Evolutionary conservation across 1,140 invertebrate species (phyloP).

Genomic region (Diuraphis noxia): DNA sequence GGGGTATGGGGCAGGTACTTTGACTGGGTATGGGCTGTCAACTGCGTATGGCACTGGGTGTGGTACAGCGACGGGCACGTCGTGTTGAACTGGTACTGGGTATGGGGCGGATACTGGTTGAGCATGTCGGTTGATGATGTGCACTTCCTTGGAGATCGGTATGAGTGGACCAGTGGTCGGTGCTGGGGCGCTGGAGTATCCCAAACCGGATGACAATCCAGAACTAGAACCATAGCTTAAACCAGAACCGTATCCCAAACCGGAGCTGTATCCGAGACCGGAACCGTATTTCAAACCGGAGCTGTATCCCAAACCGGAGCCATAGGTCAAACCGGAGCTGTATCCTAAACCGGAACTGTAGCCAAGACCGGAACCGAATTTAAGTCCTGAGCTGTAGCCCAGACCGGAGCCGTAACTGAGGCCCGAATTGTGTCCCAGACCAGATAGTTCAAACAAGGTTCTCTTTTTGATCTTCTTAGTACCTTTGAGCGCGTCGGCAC

Average conservation of each 20-base stretch:
- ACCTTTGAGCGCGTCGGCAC: neutral
- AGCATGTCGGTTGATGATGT: slow-evolving; percentile 44
- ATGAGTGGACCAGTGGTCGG: neutral
- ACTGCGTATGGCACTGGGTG: slow-evolving; percentile 53
- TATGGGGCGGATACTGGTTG: slow-evolving; percentile 52
- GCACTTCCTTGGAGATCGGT: slow-evolving; percentile 41
- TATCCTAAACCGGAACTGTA: neutral
- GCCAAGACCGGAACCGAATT: neutral
- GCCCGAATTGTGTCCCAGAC: neutral
- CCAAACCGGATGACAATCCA: neutral
- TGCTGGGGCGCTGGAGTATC: neutral
- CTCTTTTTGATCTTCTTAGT: neutral
- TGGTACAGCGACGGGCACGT: slow-evolving; percentile 52
- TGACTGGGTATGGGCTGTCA: slow-evolving; percentile 51
- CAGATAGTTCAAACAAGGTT: neutral
- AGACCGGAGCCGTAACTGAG: neutral
- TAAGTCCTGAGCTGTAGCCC: neutral
- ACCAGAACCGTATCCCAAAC: neutral
- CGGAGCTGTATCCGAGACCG: neutral
- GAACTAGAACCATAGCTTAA: too few relatives aligned
- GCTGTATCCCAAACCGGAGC: neutral
- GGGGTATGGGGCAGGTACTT: slow-evolving; percentile 49
- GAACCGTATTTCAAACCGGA: neutral
- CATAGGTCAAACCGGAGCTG: neutral
- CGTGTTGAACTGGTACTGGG: slow-evolving; percentile 40